These are phyloP conservation scores for Andrena haemorrhoa DNA, from an alignment of 2,888 invertebrate genomes.

Conservation along the genomic window DNA sequence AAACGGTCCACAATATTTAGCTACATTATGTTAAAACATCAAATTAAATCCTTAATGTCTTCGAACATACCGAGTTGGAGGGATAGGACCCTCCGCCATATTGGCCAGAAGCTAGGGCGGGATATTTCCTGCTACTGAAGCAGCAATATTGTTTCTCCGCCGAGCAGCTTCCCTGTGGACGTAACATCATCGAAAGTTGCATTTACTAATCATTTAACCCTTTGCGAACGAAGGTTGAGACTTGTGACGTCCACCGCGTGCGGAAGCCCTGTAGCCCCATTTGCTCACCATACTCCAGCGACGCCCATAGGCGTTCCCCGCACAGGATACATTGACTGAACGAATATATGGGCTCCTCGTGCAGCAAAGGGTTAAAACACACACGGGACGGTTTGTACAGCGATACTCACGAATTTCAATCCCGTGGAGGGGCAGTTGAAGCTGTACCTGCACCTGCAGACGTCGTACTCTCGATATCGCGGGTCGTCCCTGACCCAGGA, in stretches of 20 bases:
- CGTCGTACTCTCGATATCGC: constrained; percentile 76
- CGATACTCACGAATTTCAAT: constrained; percentile 85
- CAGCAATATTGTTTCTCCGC: constrained; percentile 89
- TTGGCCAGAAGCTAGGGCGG: constrained; percentile 59
- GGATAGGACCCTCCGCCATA: constrained; percentile 65
- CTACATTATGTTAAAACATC: too few species aligned
- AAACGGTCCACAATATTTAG: too few species aligned
- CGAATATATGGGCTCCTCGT: too few species aligned
- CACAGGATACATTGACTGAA: too few species aligned
- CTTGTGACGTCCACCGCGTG: too few species aligned
- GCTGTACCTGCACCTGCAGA: constrained; percentile 86
- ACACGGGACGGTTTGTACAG: not conserved
- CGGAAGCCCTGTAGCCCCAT: too few species aligned
- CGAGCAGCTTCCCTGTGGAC: constrained; percentile 88
- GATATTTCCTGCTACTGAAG: constrained; percentile 84
- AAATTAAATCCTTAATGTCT: too few species aligned
- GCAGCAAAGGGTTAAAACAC: not conserved
- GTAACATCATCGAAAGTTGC: not conserved
- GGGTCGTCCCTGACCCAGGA: constrained; percentile 81
- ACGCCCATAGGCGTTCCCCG: too few species aligned
- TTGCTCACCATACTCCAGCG: too few species aligned
- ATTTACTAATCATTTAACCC: too few species aligned
- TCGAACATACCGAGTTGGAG: constrained; percentile 66
- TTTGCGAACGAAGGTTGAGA: too few species aligned
- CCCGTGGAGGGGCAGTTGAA: constrained; percentile 87